These are phyloP conservation scores for Psittacara wagleri DNA, from an alignment of 2,113 vertebrate species.

Conservation along the genomic window DNA sequence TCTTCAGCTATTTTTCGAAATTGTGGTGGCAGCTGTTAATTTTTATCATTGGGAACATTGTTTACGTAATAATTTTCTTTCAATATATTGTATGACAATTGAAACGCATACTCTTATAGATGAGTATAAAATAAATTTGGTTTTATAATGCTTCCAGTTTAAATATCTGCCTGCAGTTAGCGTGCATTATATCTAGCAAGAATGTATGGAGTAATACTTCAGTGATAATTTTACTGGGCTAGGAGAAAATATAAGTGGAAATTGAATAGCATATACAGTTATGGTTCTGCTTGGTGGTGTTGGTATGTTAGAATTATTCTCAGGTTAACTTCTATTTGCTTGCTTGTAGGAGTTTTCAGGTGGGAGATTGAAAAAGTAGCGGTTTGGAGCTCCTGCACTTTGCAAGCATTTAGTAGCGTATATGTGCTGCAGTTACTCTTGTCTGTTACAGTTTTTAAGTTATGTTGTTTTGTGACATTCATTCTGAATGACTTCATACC, in stretches of 20 bases:
- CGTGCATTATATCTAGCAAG: not conserved
- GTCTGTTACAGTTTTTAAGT: not conserved
- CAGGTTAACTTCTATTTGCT: not conserved
- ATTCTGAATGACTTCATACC: not conserved
- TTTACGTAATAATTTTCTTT: not conserved
- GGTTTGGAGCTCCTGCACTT: not conserved
- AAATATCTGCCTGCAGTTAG: not conserved
- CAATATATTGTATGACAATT: not conserved
- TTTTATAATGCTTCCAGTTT: not conserved
- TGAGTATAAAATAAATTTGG: not conserved
- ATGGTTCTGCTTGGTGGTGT: not conserved
- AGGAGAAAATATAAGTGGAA: not conserved
- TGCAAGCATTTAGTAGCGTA: accelerated
- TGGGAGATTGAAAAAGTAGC: not conserved
- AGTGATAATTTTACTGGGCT: not conserved
- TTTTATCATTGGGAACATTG: not conserved
- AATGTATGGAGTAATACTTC: not conserved
- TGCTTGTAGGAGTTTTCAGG: not conserved
- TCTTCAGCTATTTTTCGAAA: not conserved
- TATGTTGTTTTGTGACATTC: not conserved
- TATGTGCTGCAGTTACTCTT: not conserved
- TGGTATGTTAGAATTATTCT: not conserved
- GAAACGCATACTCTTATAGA: not conserved
- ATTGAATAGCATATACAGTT: not conserved
- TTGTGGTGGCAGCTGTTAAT: not conserved